Evolutionary conservation across 2,888 invertebrate genomes (phyloP), one percentile per base, ranked within the genome.

Genomic region (Pardosa pseudoannulata): DNA sequence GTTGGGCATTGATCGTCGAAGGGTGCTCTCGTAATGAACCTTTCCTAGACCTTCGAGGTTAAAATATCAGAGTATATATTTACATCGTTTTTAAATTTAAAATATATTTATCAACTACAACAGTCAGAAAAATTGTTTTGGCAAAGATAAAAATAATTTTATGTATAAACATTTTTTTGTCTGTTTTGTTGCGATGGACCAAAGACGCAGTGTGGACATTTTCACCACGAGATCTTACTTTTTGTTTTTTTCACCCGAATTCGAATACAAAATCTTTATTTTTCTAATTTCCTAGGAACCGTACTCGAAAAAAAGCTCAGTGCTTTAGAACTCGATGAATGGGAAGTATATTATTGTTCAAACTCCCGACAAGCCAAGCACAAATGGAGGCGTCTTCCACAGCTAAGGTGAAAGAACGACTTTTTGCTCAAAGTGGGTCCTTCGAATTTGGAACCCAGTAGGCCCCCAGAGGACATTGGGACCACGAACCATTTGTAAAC

Each of bases 101-200:
- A 56, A 56, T 56, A 56, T 19, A 56, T 56, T 56, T 23, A 23
- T 23, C 56, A 56, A 23, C 23, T 56, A 56, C 23, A 56, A 56
- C 56, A 56, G 23, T 56, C 56, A 56, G 56, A 56, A 56, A 56
- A 56, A 5, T 23, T 23, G 23, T 23, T 56, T 56, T 23, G 23
- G 11, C 16, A 2, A 23, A 56, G 56, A 56, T 23, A 56, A 56
- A 56, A 56, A 56, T 7, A 7, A 16, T 23, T 23, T 56, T 56
- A 23, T 56, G 23, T 23, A 56, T 23, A 56, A 46, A 46, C 46
- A 46, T 46, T 13, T 46, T 13, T 46, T 46, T 16, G n/a, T 23
- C 6, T 56, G 56, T 56, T 56, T 56, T 56, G 56, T 23, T 56
- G 1, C 16, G 5, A 56, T 56, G 56, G 56, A 56, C 56, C 56